Conservation (phyloP, 2,113 vertebrate genomes). For the Hippocampus barbouri region DNA sequence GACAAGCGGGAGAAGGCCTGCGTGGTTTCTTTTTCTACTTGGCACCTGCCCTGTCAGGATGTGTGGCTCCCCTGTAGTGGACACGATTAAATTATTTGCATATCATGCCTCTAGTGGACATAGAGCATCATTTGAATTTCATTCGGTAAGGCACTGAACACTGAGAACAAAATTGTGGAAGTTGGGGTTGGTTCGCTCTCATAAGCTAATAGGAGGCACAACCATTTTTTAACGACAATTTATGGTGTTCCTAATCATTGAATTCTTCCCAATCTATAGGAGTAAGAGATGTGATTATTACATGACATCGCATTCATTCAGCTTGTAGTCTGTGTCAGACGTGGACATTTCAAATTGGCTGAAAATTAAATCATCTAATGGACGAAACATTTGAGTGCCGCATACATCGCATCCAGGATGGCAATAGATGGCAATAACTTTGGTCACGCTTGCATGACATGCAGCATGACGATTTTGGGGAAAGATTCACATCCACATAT, state of each 20-base stretch:
- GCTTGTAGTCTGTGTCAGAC: conserved; percentile 1
- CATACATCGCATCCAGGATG: conserved; percentile 18
- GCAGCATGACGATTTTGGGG: conserved; percentile 7
- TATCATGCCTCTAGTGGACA: conserved; percentile 7
- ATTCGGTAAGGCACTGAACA: conserved; percentile 3
- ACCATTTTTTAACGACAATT: conserved; percentile 13
- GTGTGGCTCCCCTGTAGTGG: conserved; percentile 8
- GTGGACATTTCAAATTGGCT: conserved; percentile 10
- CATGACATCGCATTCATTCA: conserved; percentile 18
- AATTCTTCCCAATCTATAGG: conserved; percentile 16
- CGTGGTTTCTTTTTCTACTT: background rate
- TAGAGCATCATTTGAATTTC: conserved; percentile 9
- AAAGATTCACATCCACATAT: conserved; percentile 26
- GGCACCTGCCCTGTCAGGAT: conserved; percentile 8
- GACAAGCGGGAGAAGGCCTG: conserved; percentile 1
- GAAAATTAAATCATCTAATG: conserved; percentile 21
- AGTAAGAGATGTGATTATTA: conserved; percentile 18
- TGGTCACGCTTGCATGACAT: conserved; percentile 30
- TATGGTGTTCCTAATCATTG: conserved; percentile 10
- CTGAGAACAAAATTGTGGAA: background rate
- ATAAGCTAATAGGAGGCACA: conserved; percentile 23
- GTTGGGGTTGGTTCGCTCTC: background rate
- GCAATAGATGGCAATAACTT: conserved; percentile 18
- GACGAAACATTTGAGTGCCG: conserved; percentile 10
- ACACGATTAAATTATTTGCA: conserved; percentile 19